These are phyloP conservation scores for Pachliopta kotzebuea DNA, from an alignment of 2,888 invertebrate species.

Conservation along the genomic window DNA sequence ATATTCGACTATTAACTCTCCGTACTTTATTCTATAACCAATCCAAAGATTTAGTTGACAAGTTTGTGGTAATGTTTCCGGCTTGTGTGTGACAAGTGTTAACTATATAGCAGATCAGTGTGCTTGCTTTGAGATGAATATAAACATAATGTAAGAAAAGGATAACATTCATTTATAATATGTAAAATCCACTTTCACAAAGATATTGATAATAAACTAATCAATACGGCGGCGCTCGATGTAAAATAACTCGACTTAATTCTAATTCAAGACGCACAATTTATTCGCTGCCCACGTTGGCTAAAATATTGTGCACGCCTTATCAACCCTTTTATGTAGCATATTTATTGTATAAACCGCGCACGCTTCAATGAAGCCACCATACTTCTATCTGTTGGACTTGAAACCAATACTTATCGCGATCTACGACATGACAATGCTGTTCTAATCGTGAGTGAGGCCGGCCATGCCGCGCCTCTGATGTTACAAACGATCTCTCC, in stretches of 20 bases:
- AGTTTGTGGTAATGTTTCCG: no score
- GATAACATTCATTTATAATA: background rate
- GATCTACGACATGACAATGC: constrained; percentile 58
- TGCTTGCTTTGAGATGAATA: background rate
- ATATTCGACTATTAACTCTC: background rate
- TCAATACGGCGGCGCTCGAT: constrained; percentile 31
- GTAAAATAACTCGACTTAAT: constrained; percentile 71
- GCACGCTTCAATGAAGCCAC: constrained; percentile 59
- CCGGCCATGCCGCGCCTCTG: constrained; percentile 47
- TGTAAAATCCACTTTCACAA: background rate
- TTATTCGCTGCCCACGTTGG: constrained; percentile 69
- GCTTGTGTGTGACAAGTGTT: no score
- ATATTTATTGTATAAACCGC: constrained; percentile 67
- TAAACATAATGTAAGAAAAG: background rate
- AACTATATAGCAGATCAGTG: background rate
- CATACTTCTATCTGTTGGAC: constrained; percentile 54
- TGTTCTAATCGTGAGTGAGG: constrained; percentile 46
- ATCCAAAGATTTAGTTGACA: no score
- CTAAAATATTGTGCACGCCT: constrained; percentile 70
- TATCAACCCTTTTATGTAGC: constrained; percentile 71
- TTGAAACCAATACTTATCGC: constrained; percentile 62
- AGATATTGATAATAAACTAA: constrained; percentile 13
- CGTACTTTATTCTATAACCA: background rate
- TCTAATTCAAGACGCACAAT: constrained; percentile 69
- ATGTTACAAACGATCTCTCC: constrained; percentile 44